Conservation (phyloP, 2,113 vertebrate species). For the Orientallactaga bullata region DNA sequence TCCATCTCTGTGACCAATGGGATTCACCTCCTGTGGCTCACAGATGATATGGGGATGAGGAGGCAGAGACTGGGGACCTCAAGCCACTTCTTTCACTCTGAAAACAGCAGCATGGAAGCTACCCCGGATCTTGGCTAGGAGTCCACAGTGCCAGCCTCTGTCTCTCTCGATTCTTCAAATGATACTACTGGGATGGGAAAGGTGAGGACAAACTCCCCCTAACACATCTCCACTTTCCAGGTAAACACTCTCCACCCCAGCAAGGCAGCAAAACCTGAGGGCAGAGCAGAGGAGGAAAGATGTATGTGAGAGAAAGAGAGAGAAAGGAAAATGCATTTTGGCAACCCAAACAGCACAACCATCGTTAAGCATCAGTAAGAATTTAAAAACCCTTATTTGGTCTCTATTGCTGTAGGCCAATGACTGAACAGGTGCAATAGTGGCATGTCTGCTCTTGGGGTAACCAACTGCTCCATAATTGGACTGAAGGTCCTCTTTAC, state of each 20-base stretch:
- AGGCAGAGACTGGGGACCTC: not conserved
- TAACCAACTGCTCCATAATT: too few species aligned
- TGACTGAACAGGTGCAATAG: too few species aligned
- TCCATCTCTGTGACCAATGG: not conserved
- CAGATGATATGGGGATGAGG: not conserved
- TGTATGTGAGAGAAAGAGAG: too few species aligned
- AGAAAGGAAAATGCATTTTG: slow-evolving; percentile 17
- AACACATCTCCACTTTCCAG: not conserved
- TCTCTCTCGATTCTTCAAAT: not conserved
- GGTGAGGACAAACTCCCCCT: too few species aligned
- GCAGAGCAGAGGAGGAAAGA: not conserved
- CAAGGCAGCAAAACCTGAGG: not conserved
- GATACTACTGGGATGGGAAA: not conserved
- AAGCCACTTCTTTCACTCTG: not conserved
- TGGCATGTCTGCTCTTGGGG: too few species aligned
- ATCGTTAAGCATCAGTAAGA: slow-evolving; percentile 36
- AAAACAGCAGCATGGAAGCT: not conserved
- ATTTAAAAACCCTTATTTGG: too few species aligned
- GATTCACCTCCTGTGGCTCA: not conserved
- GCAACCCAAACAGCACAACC: slow-evolving; percentile 2
- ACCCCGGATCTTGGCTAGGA: not conserved
- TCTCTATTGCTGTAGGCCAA: too few species aligned
- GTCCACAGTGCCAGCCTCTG: not conserved
- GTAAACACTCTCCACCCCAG: not conserved
- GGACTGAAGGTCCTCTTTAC: too few species aligned